Conservation (phyloP, 2,888 invertebrate species). For the Vandiemenella viatica region DNA sequence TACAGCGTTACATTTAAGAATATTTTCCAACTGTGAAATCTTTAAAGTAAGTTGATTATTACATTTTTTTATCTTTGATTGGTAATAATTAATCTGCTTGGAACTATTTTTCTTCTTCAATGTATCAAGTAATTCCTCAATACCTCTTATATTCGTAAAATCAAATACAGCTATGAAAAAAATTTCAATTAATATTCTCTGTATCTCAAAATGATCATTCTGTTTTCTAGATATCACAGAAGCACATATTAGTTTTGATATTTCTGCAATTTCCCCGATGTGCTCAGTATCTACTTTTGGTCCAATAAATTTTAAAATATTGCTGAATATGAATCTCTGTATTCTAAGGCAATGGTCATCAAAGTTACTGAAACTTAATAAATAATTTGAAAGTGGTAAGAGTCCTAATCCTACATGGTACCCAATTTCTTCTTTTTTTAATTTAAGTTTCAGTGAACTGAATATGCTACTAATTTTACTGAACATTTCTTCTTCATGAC, state of each 20-base stretch:
- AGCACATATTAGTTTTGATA: neutral
- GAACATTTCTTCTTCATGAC: constrained; percentile 9
- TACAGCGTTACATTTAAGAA: constrained; percentile 4
- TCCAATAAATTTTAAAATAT: constrained; percentile 1
- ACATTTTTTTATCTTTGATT: neutral
- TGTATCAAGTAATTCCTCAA: constrained; percentile 4
- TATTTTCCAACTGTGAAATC: neutral
- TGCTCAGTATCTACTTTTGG: neutral
- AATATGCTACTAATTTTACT: constrained; percentile 8
- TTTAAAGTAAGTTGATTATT: neutral
- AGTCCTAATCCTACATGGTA: neutral
- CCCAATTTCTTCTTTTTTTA: neutral
- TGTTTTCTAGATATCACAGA: constrained; percentile 3
- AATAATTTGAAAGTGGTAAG: neutral
- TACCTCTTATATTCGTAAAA: constrained; percentile 1
- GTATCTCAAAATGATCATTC: constrained; percentile 3
- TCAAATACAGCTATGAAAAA: constrained; percentile 8
- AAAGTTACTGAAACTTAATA: neutral
- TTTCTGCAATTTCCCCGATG: neutral
- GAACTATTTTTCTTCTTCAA: neutral
- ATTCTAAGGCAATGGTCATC: neutral
- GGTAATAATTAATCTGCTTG: neutral
- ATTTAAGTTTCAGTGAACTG: neutral
- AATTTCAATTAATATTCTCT: constrained; percentile 7
- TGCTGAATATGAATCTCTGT: neutral